These are phyloP conservation scores for Acanthosepion pharaonis DNA, from an alignment of 2,888 invertebrate species.

Conservation along the genomic window DNA sequence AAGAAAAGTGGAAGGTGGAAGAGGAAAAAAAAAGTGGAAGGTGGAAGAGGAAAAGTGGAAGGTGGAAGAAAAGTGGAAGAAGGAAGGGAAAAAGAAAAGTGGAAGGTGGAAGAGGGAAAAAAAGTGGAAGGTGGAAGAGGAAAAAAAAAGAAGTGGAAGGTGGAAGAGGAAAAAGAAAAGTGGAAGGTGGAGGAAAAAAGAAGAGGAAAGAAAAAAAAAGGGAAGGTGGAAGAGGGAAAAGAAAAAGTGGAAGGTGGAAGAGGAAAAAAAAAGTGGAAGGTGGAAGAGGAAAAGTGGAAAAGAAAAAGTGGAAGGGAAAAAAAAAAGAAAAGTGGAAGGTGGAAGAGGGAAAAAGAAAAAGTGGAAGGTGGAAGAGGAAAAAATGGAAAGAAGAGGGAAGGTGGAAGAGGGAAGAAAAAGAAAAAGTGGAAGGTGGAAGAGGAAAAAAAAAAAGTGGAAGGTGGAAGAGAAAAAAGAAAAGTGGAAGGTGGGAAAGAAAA, in stretches of 20 bases:
- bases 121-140: neutral
- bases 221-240: neutral
- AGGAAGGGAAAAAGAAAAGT: neutral
- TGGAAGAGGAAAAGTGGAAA: neutral
- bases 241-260: neutral
- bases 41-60: neutral
- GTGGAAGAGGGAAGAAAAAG: too few species aligned
- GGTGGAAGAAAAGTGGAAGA: neutral
- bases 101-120: neutral
- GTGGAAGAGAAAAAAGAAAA: neutral
- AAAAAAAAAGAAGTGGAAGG: neutral
- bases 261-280: neutral
- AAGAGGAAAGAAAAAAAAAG: too few species aligned
- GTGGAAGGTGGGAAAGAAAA: neutral
- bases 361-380: neutral
- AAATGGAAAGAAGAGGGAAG: neutral
- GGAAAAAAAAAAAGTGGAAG: neutral
- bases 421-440: neutral
- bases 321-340: neutral
- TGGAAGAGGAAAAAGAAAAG: neutral
- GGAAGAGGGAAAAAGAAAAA: neutral
- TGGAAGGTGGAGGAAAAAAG: neutral
- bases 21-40: neutral
- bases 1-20: neutral
- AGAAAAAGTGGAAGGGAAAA: too few species aligned